Conservation (phyloP, 2,888 invertebrate genomes). For the Drosophila kambysellisi region DNA sequence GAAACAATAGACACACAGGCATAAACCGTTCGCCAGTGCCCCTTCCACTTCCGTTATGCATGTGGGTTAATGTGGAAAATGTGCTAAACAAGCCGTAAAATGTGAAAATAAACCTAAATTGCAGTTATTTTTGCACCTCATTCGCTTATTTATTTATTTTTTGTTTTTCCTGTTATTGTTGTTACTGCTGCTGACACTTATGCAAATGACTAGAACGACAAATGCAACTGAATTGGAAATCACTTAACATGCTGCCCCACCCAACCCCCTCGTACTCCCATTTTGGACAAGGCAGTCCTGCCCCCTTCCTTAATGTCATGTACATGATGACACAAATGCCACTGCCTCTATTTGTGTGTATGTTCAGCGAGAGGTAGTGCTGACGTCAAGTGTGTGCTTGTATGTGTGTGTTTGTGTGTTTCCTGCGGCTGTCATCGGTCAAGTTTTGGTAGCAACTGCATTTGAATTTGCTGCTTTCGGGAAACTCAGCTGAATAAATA, state of each 20-base stretch:
- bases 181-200: constrained; percentile 39
- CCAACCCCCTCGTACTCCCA: neutral
- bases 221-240: constrained; percentile 76
- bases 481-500: constrained; percentile 28
- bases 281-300: neutral
- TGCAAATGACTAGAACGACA: constrained; percentile 64
- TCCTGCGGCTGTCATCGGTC: constrained; percentile 45
- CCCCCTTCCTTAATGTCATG: constrained; percentile 48
- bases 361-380: no score
- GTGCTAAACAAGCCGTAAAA: constrained; percentile 67
- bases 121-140: constrained; percentile 34
- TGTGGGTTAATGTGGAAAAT: constrained; percentile 75
- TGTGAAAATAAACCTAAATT: constrained; percentile 61
- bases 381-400: constrained; percentile 40
- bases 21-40: constrained; percentile 20
- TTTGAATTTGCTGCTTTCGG: constrained; percentile 53
- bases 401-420: constrained; percentile 12
- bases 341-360: constrained; percentile 9
- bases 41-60: constrained; percentile 45
- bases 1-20: constrained; percentile 45
- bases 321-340: constrained; percentile 29
- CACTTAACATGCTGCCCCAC: constrained; percentile 54
- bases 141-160: constrained; percentile 3
- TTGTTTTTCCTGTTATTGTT: neutral
- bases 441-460: constrained; percentile 50